These are phyloP conservation scores for Magallana angulata DNA, from an alignment of 1,140 invertebrate genomes.

Conservation along the genomic window DNA sequence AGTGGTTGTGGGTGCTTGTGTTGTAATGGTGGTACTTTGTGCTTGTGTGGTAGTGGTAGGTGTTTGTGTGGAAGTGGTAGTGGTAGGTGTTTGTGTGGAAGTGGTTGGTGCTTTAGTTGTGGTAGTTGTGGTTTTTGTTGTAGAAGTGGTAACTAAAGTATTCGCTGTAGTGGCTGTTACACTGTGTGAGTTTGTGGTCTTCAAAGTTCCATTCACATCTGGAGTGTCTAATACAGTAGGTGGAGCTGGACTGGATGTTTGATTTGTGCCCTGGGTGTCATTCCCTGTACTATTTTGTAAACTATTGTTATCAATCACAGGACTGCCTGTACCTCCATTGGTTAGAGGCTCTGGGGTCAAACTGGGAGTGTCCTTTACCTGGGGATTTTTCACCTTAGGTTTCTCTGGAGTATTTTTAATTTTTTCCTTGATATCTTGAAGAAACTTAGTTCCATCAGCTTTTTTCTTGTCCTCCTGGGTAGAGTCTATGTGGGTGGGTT, in stretches of 20 bases:
- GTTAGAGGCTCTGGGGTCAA: not conserved
- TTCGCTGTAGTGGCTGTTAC: not conserved
- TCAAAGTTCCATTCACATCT: constrained; percentile 40
- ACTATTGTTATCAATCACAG: not conserved
- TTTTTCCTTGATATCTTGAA: not conserved
- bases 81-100: constrained; percentile 34
- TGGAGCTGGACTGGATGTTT: constrained; percentile 45
- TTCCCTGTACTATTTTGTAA: not conserved
- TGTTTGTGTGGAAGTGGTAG: constrained; percentile 45
- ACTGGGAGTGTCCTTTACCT: not conserved
- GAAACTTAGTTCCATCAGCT: not conserved
- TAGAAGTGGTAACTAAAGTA: not conserved
- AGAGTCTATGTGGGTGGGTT: constrained; percentile 12
- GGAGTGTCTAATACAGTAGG: constrained; percentile 39
- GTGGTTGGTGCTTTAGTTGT: constrained; percentile 12
- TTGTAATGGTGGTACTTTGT: not conserved
- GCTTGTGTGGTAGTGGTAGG: constrained; percentile 54
- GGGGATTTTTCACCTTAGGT: not conserved
- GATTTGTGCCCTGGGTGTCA: not conserved
- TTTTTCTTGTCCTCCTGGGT: not conserved
- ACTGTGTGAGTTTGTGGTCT: constrained; percentile 25
- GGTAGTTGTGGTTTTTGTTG: constrained; percentile 7
- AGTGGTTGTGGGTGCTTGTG: constrained; percentile 24
- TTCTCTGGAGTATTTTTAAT: not conserved
- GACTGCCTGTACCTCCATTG: not conserved